Percentiles rank a stretch among this genome's conserved stretches.
phyloP scores from a whole-genome alignment of 2,888 invertebrate genomes.

The Acleris cristana region DNA sequence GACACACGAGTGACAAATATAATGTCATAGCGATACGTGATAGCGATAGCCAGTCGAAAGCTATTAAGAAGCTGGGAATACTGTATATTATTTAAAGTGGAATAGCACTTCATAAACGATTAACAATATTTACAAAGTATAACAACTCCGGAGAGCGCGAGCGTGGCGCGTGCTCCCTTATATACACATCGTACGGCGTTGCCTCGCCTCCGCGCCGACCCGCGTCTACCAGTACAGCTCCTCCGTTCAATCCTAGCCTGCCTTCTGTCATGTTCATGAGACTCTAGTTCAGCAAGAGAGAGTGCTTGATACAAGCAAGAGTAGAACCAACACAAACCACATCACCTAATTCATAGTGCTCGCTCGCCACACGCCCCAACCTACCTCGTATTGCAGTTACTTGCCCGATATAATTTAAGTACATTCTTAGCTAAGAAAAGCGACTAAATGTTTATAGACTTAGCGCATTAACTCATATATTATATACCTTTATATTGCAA shows the following conservation, averaged over 20 bases:
- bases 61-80: too few relatives aligned
- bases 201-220: slow-evolving; percentile 3
- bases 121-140: slow-evolving; percentile 78
- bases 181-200: slow-evolving; percentile 40
- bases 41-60: too few relatives aligned
- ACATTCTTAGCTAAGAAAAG: slow-evolving; percentile 47
- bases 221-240: not conserved
- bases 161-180: slow-evolving; percentile 43
- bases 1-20: too few relatives aligned
- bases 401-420: slow-evolving; percentile 43
- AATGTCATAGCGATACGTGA: too few relatives aligned
- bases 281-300: slow-evolving; percentile 21
- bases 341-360: slow-evolving; percentile 39
- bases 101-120: slow-evolving; percentile 68
- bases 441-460: slow-evolving; percentile 29
- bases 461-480: slow-evolving; percentile 19
- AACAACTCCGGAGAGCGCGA: slow-evolving; percentile 64
- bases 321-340: slow-evolving; percentile 35
- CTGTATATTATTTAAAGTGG: slow-evolving; percentile 53
- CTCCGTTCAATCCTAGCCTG: slow-evolving; percentile 1
- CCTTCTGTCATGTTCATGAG: not conserved
- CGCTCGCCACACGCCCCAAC: slow-evolving; percentile 39
- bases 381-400: slow-evolving; percentile 27
- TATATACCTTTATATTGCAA: slow-evolving; percentile 38
- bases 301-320: slow-evolving; percentile 47